Evolutionary conservation across 2,888 invertebrate genomes (phyloP).

Genomic region (Fabriciana adippe): DNA sequence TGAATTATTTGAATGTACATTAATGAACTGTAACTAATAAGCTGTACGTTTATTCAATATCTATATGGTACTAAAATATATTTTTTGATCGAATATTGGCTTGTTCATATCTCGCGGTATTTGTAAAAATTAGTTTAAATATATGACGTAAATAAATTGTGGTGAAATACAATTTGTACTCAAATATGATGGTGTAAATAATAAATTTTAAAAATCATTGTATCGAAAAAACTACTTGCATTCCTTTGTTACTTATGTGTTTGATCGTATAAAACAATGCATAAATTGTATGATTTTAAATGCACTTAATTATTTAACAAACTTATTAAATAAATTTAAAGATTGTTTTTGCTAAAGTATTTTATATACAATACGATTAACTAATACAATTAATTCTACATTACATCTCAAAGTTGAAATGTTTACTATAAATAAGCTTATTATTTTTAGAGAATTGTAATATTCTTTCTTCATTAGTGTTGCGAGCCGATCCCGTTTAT

Average conservation of each 20-base stretch:
- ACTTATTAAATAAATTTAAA: neutral
- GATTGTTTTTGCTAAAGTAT: slow-evolving; percentile 6
- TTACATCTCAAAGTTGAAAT: slow-evolving; percentile 19
- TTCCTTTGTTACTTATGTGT: slow-evolving; percentile 10
- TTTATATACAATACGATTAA: neutral
- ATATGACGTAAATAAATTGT: slow-evolving; percentile 5
- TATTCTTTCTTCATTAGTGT: slow-evolving; percentile 18
- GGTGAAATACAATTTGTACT: slow-evolving; percentile 18
- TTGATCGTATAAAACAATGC: slow-evolving; percentile 5
- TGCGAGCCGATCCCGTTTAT: slow-evolving; percentile 12
- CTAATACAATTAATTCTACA: slow-evolving; percentile 11
- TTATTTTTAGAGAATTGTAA: slow-evolving; percentile 27
- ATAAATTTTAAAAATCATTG: slow-evolving; percentile 20
- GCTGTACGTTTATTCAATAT: slow-evolving; percentile 3
- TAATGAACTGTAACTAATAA: slow-evolving; percentile 13
- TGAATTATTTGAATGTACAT: slow-evolving; percentile 15
- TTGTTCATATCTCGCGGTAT: slow-evolving; percentile 22
- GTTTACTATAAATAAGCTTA: slow-evolving; percentile 30
- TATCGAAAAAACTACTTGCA: slow-evolving; percentile 14
- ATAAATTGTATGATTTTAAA: slow-evolving; percentile 19
- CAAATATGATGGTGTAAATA: slow-evolving; percentile 16
- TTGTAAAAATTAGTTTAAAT: slow-evolving; percentile 10
- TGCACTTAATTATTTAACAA: too few relatives aligned
- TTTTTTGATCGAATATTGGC: slow-evolving; percentile 21
- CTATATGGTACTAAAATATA: neutral